Conservation (phyloP, 2,888 invertebrate genomes). For the Ophion costatus region DNA sequence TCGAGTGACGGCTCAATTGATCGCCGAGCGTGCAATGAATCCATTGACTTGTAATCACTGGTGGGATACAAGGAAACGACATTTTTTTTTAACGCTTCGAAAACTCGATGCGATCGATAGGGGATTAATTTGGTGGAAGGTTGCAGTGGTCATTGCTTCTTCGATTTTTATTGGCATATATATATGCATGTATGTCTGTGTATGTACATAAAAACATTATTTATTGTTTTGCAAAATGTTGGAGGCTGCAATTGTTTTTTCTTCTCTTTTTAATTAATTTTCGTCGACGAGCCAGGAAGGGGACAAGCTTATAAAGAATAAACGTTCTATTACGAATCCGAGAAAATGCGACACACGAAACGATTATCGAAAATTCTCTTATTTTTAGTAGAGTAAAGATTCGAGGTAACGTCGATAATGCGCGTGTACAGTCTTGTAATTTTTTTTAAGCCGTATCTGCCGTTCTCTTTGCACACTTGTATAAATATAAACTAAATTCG, state of each 20-base stretch:
- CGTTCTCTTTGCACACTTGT: conserved; percentile 52
- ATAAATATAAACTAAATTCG: conserved; percentile 56
- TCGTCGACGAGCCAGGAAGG: conserved; percentile 17
- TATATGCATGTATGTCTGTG: not conserved
- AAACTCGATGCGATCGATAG: not conserved
- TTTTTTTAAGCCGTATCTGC: conserved; percentile 55
- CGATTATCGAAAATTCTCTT: conserved; percentile 36
- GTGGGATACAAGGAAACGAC: not conserved
- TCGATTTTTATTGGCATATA: not conserved
- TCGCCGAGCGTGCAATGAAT: not conserved
- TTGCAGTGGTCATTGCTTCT: not conserved
- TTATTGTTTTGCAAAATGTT: not conserved
- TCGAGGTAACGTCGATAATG: conserved; percentile 29
- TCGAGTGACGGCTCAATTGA: not conserved
- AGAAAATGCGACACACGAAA: not conserved
- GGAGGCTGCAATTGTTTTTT: not conserved
- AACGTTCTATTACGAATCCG: not conserved
- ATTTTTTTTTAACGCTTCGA: not conserved
- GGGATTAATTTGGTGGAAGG: not conserved
- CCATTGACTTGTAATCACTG: not conserved
- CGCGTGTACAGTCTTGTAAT: conserved; percentile 34
- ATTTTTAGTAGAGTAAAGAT: conserved; percentile 34
- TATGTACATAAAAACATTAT: not conserved
- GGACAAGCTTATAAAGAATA: not conserved
- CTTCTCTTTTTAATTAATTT: conserved; percentile 7